Percentiles rank a stretch among this genome's conserved stretches.
Evolutionary conservation across 2,113 vertebrate genomes (phyloP).

Genomic region (Hypanus sabinus): DNA sequence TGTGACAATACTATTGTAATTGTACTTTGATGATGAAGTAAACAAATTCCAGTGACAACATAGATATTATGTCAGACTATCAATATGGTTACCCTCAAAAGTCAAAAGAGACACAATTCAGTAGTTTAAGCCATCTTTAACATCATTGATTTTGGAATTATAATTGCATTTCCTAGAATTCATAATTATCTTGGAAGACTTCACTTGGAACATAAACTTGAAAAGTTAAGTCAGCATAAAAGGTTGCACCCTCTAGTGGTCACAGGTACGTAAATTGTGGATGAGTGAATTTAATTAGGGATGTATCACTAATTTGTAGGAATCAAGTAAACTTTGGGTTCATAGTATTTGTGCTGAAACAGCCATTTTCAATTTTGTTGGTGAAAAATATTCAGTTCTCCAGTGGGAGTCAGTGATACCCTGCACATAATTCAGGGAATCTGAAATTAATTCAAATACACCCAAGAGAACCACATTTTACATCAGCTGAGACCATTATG

Average conservation of each 20-base stretch:
- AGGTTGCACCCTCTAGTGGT: neutral
- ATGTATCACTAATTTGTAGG: neutral
- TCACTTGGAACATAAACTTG: neutral
- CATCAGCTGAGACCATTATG: neutral
- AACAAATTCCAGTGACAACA: neutral
- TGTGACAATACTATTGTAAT: neutral
- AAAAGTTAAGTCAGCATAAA: neutral
- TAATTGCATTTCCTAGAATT: neutral
- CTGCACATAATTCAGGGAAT: neutral
- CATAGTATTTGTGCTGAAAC: neutral
- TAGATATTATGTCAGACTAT: neutral
- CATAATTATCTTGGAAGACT: neutral
- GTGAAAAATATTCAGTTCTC: neutral
- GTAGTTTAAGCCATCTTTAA: neutral
- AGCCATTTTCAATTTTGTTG: neutral
- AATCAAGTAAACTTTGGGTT: neutral
- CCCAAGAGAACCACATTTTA: neutral
- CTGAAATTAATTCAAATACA: neutral
- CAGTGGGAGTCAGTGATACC: neutral
- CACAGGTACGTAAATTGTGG: neutral
- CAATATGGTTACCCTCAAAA: neutral
- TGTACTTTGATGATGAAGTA: neutral
- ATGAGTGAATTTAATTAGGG: neutral
- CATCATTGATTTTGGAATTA: neutral
- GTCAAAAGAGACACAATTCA: slow-evolving; percentile 11